A percentile compares a stretch with the other conserved stretches of the same genome.
Evolutionary conservation across 2,888 invertebrate genomes (phyloP).

Genomic region (Herminia tarsipennalis): DNA sequence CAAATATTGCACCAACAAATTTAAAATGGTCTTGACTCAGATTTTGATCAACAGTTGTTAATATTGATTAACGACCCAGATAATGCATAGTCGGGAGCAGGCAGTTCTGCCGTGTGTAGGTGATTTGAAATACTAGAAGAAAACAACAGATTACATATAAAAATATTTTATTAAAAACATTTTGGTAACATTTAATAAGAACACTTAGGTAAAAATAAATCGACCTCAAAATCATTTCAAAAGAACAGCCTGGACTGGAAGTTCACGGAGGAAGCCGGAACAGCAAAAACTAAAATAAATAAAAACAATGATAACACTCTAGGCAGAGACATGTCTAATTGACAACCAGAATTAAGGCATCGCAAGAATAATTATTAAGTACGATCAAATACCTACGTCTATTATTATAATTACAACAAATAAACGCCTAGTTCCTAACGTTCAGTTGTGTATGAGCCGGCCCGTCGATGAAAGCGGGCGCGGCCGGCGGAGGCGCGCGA

Average conservation of each 20-base stretch:
- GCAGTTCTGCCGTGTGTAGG: no score
- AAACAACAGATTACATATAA: constrained; percentile 81
- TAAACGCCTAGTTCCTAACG: constrained; percentile 78
- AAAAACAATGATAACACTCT: constrained; percentile 84
- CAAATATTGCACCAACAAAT: no score
- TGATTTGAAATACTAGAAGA: constrained; percentile 20
- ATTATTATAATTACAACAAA: constrained; percentile 86
- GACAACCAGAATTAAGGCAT: constrained; percentile 87
- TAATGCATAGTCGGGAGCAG: no score
- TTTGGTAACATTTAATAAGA: constrained; percentile 87
- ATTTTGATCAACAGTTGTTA: no score
- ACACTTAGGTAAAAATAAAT: constrained; percentile 87
- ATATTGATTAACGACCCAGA: no score
- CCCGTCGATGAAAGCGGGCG: constrained; percentile 33
- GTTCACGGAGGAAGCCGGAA: constrained; percentile 86
- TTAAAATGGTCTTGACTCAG: no score
- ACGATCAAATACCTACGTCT: constrained; percentile 85
- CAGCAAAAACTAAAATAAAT: constrained; percentile 84
- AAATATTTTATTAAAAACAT: constrained; percentile 87
- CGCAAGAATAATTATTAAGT: constrained; percentile 87
- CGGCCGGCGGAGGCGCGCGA: constrained; percentile 46
- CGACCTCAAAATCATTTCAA: constrained; percentile 86
- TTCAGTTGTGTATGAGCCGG: constrained; percentile 59
- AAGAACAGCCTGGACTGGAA: constrained; percentile 86
- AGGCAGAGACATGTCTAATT: constrained; percentile 86